phyloP scores from a whole-genome alignment of 2,888 invertebrate genomes.

The Campopleginae sp. region DNA sequence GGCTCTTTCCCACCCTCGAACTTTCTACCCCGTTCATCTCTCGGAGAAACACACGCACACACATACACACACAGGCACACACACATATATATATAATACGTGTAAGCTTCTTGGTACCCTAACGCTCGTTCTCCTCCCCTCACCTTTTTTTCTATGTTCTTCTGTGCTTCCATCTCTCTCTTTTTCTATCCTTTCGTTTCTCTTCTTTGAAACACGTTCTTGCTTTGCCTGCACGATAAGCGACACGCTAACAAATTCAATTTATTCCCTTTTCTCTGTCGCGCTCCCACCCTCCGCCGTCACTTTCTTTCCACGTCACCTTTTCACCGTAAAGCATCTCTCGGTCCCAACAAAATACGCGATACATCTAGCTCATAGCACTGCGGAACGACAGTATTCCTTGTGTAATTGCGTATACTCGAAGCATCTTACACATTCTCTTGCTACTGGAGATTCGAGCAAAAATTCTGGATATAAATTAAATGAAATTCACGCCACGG shows the following conservation, averaged over 20 bases:
- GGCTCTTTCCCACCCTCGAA: conserved; percentile 68
- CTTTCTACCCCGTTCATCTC: conserved; percentile 57
- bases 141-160: conserved; percentile 22
- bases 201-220: conserved; percentile 65
- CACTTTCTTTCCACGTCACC: conserved; percentile 40
- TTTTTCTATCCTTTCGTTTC: conserved; percentile 52
- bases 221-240: conserved; percentile 64
- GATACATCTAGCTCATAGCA: conserved; percentile 16
- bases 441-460: neutral
- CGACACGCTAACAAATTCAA: conserved; percentile 68
- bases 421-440: conserved; percentile 2
- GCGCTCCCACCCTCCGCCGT: conserved; percentile 11
- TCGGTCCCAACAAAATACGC: conserved; percentile 28
- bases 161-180: conserved; percentile 10
- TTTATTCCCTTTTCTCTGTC: conserved; percentile 67
- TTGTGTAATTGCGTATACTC: neutral
- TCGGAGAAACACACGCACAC: conserved; percentile 28
- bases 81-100: conserved; percentile 20
- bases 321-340: conserved; percentile 23
- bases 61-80: neutral
- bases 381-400: neutral
- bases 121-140: conserved; percentile 16
- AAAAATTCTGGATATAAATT: neutral
- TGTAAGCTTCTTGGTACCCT: conserved; percentile 46
- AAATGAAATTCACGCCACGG: neutral